Conservation (phyloP, 2,888 invertebrate species). For the Heliconius ismenius region DNA sequence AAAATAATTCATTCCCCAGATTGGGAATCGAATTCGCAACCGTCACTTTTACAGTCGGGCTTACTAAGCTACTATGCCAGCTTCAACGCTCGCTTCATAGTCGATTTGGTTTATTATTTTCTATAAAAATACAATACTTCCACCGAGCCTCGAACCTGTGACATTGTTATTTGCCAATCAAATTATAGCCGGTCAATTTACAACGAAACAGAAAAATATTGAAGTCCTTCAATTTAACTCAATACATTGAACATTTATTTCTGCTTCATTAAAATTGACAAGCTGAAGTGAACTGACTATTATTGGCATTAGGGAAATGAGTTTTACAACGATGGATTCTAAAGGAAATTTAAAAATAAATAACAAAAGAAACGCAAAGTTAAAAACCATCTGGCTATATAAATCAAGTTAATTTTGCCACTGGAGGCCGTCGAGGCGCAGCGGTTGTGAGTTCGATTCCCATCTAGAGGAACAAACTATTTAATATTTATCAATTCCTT, state of each 20-base stretch:
- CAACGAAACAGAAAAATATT: slow-evolving; percentile 4
- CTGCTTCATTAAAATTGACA: slow-evolving; percentile 25
- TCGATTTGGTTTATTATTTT: neutral
- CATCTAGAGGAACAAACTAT: no score
- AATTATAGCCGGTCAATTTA: neutral
- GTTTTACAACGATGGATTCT: neutral
- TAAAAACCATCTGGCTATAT: neutral
- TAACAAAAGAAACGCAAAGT: neutral
- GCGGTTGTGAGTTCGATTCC: no score
- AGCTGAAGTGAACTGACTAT: slow-evolving; percentile 22
- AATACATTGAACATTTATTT: slow-evolving; percentile 1
- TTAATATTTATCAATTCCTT: no score
- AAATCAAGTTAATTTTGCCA: neutral
- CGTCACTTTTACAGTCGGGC: neutral
- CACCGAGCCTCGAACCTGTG: neutral
- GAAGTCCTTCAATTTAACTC: slow-evolving; percentile 1
- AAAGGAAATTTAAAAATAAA: neutral
- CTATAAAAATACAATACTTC: neutral
- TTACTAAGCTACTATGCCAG: neutral
- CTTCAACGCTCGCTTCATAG: neutral
- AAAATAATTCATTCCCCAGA: no score
- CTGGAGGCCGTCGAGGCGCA: no score
- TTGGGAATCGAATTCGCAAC: neutral
- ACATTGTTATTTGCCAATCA: neutral
- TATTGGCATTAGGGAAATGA: slow-evolving; percentile 25